Evolutionary conservation across 2,797 vertebrate species (phyloP).

Genomic region (Tragopan temminckii): DNA sequence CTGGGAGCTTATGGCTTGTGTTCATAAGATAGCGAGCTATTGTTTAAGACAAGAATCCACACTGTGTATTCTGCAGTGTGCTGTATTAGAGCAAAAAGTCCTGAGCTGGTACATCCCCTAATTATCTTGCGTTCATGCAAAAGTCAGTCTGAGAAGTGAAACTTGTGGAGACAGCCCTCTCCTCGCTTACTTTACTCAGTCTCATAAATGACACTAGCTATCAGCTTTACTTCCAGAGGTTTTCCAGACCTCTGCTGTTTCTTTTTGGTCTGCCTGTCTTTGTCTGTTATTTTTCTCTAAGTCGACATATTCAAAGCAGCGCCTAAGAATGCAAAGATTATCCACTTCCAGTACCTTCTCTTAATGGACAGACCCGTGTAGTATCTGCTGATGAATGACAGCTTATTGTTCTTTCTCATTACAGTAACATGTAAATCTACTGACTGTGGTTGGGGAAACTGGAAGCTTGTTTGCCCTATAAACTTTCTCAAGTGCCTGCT

Average conservation of each 20-base stretch:
- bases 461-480: slow-evolving; percentile 16
- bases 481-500: slow-evolving; percentile 28
- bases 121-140: not conserved
- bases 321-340: not conserved
- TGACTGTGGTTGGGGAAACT: not conserved
- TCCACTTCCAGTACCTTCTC: slow-evolving; percentile 13
- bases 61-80: not conserved
- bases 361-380: not conserved
- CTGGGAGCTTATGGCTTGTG: not conserved
- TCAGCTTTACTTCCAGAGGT: slow-evolving; percentile 3
- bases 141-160: slow-evolving; percentile 4
- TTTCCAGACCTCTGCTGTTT: slow-evolving; percentile 28
- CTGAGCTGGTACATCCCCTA: not conserved
- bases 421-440: slow-evolving; percentile 19
- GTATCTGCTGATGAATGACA: slow-evolving; percentile 4
- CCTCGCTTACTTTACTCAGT: not conserved
- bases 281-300: slow-evolving; percentile 20
- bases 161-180: not conserved
- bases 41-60: not conserved
- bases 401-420: slow-evolving; percentile 16
- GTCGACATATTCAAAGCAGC: not conserved
- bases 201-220: not conserved
- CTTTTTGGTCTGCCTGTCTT: slow-evolving; percentile 19
- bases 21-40: not conserved
- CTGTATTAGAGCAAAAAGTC: not conserved